Evolutionary conservation across 2,888 invertebrate genomes (phyloP).

Genomic region (Punctoribates punctum): DNA sequence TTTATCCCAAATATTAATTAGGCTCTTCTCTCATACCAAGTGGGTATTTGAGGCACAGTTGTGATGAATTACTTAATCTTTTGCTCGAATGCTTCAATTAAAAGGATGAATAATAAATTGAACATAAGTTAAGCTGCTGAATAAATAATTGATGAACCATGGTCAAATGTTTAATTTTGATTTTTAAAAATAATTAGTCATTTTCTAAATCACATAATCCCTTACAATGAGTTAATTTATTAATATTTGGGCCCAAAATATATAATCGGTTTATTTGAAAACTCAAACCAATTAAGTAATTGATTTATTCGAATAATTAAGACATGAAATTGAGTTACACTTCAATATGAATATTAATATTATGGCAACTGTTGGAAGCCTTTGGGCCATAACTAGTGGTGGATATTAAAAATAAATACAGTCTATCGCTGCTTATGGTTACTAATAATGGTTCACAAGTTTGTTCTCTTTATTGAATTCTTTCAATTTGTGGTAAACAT

Average conservation of each 20-base stretch:
- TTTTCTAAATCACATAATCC: too few species aligned
- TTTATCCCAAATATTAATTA: too few species aligned
- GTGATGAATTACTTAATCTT: too few species aligned
- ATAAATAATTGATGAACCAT: too few species aligned
- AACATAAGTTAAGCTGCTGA: too few species aligned
- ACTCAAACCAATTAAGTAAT: not conserved
- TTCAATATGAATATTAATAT: conserved; percentile 16
- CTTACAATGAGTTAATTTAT: too few species aligned
- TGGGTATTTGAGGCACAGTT: too few species aligned
- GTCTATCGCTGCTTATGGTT: not conserved
- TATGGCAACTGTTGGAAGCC: not conserved
- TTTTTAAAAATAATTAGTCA: too few species aligned
- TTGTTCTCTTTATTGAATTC: not conserved
- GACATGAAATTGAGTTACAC: not conserved
- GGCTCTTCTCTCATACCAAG: too few species aligned
- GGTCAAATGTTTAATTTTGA: too few species aligned
- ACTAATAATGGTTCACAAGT: not conserved
- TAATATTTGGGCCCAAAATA: not conserved
- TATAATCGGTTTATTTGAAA: not conserved
- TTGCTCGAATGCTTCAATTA: too few species aligned
- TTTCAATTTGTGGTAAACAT: not conserved
- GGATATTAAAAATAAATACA: not conserved
- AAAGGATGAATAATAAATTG: too few species aligned
- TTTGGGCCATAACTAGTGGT: not conserved
- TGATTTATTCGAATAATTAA: not conserved